Evolutionary conservation across 2,113 vertebrate genomes (phyloP), one percentile per base, ranked within the genome.

Genomic region (Hyla sarda): DNA sequence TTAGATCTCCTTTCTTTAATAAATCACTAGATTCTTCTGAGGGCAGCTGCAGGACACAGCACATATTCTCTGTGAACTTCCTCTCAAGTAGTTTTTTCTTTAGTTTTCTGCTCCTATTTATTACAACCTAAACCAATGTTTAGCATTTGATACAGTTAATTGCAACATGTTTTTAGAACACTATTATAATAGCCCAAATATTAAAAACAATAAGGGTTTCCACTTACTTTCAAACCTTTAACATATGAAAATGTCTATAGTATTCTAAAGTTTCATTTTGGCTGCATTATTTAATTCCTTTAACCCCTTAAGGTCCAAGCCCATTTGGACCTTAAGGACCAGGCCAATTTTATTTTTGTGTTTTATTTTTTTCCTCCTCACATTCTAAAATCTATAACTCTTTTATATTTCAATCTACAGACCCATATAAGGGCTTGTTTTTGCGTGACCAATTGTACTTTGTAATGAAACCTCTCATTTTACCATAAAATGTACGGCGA

Each of bases 1-100:
- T 95, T 95, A 96, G 96, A 94, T 94, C 93, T 88, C 90, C 93
- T 92, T 94, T 92, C 90, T 90, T 93, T 94, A 95, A 94, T 96
- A 97, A 96, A 95, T 95, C 92, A 95, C 91, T 92, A 89, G 47
- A 47, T 58, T 52, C 50, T 48, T 81, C 90, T 91, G 91, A 93
- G 92, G 91, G 88, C 93, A 94, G 93, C 92, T 93, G 92, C 86
- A 89, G 89, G 90, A 73, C 87, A 90, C 89, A 90, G 89, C 90
- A 87, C 89, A 90, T 88, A 88, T 90, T 89, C 88, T 76, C 82
- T 34, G 32, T 62, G 73, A 77, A 62, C 72, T 30, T 76, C 73
- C 54, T 76, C 37, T 45, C 73, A 48, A n/a, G 3, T 80, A 60
- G 54, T 80, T 62, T 25, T 25, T 52, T 79, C 41, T 34, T 69